These are phyloP conservation scores for Archivesica marissinica DNA, from an alignment of 1,140 invertebrate species.

Conservation along the genomic window DNA sequence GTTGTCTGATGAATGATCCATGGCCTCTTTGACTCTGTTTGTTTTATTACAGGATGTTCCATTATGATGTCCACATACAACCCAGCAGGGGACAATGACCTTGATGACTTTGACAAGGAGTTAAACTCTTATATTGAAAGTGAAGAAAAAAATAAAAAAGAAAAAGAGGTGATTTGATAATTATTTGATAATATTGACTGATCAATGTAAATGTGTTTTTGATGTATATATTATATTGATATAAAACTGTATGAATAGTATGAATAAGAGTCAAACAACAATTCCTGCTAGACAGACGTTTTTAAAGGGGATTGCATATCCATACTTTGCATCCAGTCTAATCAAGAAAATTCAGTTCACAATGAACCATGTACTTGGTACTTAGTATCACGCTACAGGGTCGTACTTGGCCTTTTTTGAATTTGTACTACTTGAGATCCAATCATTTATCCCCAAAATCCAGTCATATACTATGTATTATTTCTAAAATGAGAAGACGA, in stretches of 20 bases:
- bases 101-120: conserved; percentile 70
- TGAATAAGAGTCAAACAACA: not conserved
- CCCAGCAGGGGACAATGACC: conserved; percentile 9
- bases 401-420: no score
- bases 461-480: no score
- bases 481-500: no score
- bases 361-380: no score
- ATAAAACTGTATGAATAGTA: not conserved
- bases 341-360: no score
- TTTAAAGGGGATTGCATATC: not conserved
- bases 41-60: conserved; percentile 12
- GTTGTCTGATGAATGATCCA: not conserved
- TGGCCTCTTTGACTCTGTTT: not conserved
- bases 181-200: not conserved
- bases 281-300: not conserved
- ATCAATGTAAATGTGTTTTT: not conserved
- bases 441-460: no score
- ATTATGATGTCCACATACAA: conserved; percentile 3
- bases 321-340: not conserved
- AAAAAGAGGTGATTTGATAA: conserved; percentile 59
- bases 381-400: no score
- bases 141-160: conserved; percentile 63
- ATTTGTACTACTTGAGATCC: no score
- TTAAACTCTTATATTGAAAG: conserved; percentile 68
- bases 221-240: not conserved